A percentile compares a stretch with the other conserved stretches of the same genome.
These are phyloP conservation scores for Bujurquina vittata DNA, from an alignment of 2,113 vertebrate genomes.

Conservation along the genomic window DNA sequence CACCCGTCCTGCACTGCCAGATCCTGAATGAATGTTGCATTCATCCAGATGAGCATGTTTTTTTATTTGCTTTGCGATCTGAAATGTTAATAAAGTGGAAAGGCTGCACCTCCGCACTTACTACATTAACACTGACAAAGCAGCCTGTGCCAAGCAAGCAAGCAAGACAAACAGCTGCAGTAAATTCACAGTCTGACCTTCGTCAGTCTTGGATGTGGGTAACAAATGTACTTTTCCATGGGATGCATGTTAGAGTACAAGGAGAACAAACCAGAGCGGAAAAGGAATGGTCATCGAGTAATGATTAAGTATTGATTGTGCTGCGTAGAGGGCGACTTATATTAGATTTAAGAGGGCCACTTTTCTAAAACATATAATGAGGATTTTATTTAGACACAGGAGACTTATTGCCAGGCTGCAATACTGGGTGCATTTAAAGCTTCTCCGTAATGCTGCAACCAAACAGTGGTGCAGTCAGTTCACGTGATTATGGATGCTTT, in stretches of 20 bases:
- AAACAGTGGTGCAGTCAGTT: neutral
- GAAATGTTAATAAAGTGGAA: slow-evolving; percentile 57
- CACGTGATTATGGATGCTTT: slow-evolving; percentile 21
- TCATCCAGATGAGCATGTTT: slow-evolving; percentile 20
- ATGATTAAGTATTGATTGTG: slow-evolving; percentile 62
- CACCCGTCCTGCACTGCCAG: slow-evolving; percentile 25
- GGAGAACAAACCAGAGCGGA: slow-evolving; percentile 38
- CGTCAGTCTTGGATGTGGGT: slow-evolving; percentile 40
- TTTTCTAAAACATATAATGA: slow-evolving; percentile 31
- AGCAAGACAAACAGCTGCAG: slow-evolving; percentile 64
- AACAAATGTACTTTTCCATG: slow-evolving; percentile 73
- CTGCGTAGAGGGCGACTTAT: slow-evolving; percentile 39
- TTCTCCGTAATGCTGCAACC: neutral
- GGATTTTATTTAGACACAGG: neutral
- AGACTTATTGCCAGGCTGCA: neutral
- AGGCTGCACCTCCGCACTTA: slow-evolving; percentile 50
- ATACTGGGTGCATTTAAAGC: slow-evolving; percentile 2
- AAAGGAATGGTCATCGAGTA: slow-evolving; percentile 59
- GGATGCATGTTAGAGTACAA: slow-evolving; percentile 41
- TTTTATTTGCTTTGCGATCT: neutral
- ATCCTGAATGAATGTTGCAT: slow-evolving; percentile 53
- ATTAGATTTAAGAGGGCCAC: slow-evolving; percentile 35
- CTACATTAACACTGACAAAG: slow-evolving; percentile 70
- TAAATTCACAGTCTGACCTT: slow-evolving; percentile 72
- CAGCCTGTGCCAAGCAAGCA: slow-evolving; percentile 49